Evolutionary conservation across 2,888 invertebrate species (phyloP).

Genomic region (Amphipyra berbera): DNA sequence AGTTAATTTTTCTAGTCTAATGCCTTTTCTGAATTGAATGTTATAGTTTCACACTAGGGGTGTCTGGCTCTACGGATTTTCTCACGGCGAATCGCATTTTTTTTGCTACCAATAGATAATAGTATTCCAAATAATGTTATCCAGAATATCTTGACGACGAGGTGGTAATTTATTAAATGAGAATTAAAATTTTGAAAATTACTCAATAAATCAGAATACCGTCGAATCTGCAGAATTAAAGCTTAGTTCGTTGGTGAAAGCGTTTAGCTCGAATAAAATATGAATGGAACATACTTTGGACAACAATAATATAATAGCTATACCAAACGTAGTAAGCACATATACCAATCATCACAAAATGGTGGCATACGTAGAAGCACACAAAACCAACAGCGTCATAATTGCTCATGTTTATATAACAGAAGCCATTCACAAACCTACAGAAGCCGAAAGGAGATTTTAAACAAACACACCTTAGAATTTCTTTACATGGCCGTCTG

Average conservation of each 20-base stretch:
- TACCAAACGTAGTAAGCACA: slow-evolving; percentile 42
- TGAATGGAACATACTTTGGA: slow-evolving; percentile 27
- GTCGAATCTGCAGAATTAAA: background rate
- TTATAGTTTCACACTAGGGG: slow-evolving; percentile 75
- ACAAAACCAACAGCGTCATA: slow-evolving; percentile 73
- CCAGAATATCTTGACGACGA: slow-evolving; percentile 41
- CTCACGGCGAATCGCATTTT: slow-evolving; percentile 69
- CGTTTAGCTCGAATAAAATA: slow-evolving; percentile 9
- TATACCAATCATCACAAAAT: slow-evolving; percentile 56
- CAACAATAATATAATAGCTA: slow-evolving; percentile 36
- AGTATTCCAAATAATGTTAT: slow-evolving; percentile 34
- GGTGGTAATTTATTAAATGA: too few species aligned
- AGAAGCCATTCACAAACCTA: slow-evolving; percentile 83
- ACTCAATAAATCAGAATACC: too few species aligned
- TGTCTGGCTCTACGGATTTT: slow-evolving; percentile 63
- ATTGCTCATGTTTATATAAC: slow-evolving; percentile 84
- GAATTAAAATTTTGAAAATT: too few species aligned
- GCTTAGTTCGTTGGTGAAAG: background rate
- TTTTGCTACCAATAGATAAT: slow-evolving; percentile 45
- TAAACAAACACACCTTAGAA: slow-evolving; percentile 84
- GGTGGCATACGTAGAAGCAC: slow-evolving; percentile 60
- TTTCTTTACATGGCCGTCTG: slow-evolving; percentile 77
- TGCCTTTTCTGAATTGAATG: slow-evolving; percentile 80
- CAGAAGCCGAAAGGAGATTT: slow-evolving; percentile 87
- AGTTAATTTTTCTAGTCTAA: slow-evolving; percentile 85